Percentiles rank a stretch among this genome's conserved stretches.
Conservation (phyloP, 2,797 vertebrate genomes). For the Spondyliosoma cantharus region DNA sequence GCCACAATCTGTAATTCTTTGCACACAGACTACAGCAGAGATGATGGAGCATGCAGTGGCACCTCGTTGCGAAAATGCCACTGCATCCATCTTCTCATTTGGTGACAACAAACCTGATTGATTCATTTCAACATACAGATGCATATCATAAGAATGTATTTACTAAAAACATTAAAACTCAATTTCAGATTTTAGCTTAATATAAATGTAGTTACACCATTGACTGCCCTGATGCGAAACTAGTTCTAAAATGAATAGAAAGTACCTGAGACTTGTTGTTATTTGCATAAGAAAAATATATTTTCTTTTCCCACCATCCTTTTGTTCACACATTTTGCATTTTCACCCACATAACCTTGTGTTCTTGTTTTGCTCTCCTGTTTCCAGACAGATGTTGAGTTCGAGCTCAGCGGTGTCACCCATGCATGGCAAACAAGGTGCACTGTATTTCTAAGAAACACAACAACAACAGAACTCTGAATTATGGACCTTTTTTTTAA, state of each 20-base stretch:
- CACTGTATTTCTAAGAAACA: slow-evolving; percentile 3
- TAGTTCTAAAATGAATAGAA: not conserved
- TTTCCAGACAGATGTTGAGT: slow-evolving; percentile 32
- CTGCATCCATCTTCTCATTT: not conserved
- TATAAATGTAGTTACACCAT: not conserved
- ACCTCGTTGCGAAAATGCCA: not conserved
- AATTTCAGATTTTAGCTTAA: not conserved
- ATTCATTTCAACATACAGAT: not conserved
- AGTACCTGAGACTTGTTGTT: not conserved
- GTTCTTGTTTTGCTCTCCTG: slow-evolving; percentile 28
- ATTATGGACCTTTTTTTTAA: slow-evolving; percentile 13
- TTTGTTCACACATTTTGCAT: slow-evolving; percentile 10
- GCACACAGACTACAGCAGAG: not conserved
- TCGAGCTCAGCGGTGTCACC: slow-evolving; percentile 13
- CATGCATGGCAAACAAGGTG: slow-evolving; percentile 9
- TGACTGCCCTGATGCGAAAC: not conserved
- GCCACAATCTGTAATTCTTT: not conserved
- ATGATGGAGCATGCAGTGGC: not conserved
- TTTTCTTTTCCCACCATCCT: not conserved
- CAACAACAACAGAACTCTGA: not conserved
- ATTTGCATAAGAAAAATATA: not conserved
- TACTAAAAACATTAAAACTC: not conserved
- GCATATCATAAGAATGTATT: not conserved
- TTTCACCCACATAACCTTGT: slow-evolving; percentile 11
- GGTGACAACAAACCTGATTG: not conserved